Conservation (phyloP, 2,797 vertebrate genomes). For the Morus bassanus region DNA sequence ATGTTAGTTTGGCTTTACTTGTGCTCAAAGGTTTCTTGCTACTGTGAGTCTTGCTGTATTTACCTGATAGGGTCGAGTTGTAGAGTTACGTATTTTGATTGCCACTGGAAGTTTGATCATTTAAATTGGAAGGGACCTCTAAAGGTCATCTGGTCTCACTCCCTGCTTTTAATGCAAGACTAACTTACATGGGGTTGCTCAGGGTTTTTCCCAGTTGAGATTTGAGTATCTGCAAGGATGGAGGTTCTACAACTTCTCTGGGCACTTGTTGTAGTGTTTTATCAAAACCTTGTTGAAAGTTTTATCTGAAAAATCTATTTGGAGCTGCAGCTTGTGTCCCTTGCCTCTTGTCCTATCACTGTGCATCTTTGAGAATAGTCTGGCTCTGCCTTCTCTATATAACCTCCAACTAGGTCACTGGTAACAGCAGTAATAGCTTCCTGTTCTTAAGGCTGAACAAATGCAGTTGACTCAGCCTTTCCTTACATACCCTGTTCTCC, state of each 20-base stretch:
- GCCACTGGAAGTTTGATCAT: background rate
- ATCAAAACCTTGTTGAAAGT: background rate
- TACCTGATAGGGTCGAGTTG: background rate
- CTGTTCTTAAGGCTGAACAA: background rate
- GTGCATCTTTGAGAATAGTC: background rate
- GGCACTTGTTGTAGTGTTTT: background rate
- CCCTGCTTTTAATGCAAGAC: background rate
- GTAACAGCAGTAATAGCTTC: background rate
- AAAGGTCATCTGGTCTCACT: background rate
- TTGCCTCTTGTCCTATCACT: background rate
- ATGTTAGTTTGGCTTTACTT: background rate
- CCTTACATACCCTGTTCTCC: background rate
- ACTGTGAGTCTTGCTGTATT: background rate
- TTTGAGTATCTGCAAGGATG: background rate
- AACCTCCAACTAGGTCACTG: accelerated
- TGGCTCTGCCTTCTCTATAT: background rate
- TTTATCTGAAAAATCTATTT: background rate
- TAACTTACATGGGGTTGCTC: background rate
- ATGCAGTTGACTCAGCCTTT: background rate
- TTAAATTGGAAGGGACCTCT: background rate
- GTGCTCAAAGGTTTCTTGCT: too few relatives aligned
- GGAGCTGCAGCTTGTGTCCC: background rate
- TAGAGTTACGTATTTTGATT: background rate
- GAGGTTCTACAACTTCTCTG: background rate
- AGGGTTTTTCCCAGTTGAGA: background rate